Conservation (phyloP, 2,888 invertebrate species). For the Morpho achilles region DNA sequence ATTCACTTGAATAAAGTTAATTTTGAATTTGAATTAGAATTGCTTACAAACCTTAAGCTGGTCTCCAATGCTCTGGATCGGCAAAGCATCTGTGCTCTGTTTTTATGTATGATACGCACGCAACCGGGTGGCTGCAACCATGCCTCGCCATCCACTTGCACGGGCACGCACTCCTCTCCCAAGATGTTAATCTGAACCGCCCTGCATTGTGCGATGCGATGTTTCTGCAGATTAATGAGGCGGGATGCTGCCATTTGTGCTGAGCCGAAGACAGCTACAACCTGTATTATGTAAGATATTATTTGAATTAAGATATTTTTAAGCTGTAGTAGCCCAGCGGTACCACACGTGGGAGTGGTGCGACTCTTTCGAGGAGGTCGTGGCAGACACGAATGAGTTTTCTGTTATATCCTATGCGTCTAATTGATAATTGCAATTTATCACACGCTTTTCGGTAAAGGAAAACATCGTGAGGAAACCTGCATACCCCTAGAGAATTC, state of each 20-base stretch:
- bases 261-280: constrained; percentile 97
- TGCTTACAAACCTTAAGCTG: constrained; percentile 81
- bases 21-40: too few species aligned
- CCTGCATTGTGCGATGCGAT: constrained; percentile 97
- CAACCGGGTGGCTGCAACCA: constrained; percentile 99
- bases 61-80: constrained; percentile 94
- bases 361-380: too few species aligned
- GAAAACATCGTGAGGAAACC: too few species aligned
- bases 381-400: too few species aligned
- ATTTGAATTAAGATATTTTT: background rate
- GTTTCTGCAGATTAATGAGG: constrained; percentile 96
- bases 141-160: constrained; percentile 98
- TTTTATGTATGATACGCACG: constrained; percentile 97
- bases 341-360: too few species aligned
- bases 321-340: too few species aligned
- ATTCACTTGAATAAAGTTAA: too few species aligned
- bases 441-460: too few species aligned
- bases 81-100: constrained; percentile 97
- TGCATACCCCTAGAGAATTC: too few species aligned
- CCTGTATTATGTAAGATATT: constrained; percentile 36
- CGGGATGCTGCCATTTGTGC: constrained; percentile 98
- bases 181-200: constrained; percentile 97
- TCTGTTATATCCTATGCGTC: too few species aligned
- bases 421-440: too few species aligned
- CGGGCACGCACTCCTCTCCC: constrained; percentile 94